These are phyloP conservation scores for Thalassaphorura encarpata DNA, from an alignment of 1,140 invertebrate genomes.

Conservation along the genomic window DNA sequence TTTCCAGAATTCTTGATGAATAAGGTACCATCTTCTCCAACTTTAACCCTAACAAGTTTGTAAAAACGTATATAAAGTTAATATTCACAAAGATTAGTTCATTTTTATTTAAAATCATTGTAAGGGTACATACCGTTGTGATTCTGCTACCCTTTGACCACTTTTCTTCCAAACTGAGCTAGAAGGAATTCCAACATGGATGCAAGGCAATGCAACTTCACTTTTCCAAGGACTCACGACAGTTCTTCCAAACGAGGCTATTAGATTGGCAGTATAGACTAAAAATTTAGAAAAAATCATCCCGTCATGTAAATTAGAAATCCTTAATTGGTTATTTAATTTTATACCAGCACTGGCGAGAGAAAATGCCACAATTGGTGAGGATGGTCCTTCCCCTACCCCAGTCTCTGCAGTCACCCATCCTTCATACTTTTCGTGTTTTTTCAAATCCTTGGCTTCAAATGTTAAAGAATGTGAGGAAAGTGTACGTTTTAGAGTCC, in stretches of 20 bases:
- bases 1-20: conserved; percentile 62
- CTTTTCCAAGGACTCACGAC: conserved; percentile 73
- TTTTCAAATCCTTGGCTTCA: conserved; percentile 46
- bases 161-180: too few relatives aligned
- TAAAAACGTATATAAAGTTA: too few relatives aligned
- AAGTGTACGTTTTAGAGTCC: conserved; percentile 53
- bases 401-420: conserved; percentile 54
- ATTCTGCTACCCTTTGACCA: not conserved
- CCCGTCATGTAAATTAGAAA: too few relatives aligned
- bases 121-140: not conserved
- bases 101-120: not conserved
- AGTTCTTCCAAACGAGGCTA: conserved; percentile 65
- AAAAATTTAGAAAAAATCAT: too few relatives aligned
- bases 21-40: conserved; percentile 49
- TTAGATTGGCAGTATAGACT: too few relatives aligned
- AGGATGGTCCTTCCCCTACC: conserved; percentile 45
- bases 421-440: conserved; percentile 48
- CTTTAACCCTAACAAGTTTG: conserved; percentile 34
- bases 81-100: not conserved
- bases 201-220: conserved; percentile 64
- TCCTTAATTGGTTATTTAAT: too few relatives aligned
- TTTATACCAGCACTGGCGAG: conserved; percentile 28
- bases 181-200: conserved; percentile 60
- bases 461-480: conserved; percentile 47
- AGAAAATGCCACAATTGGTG: conserved; percentile 45